A percentile compares a stretch with the other conserved stretches of the same genome.
These are phyloP conservation scores for Mimas tiliae DNA, from an alignment of 2,888 invertebrate genomes.

Conservation along the genomic window DNA sequence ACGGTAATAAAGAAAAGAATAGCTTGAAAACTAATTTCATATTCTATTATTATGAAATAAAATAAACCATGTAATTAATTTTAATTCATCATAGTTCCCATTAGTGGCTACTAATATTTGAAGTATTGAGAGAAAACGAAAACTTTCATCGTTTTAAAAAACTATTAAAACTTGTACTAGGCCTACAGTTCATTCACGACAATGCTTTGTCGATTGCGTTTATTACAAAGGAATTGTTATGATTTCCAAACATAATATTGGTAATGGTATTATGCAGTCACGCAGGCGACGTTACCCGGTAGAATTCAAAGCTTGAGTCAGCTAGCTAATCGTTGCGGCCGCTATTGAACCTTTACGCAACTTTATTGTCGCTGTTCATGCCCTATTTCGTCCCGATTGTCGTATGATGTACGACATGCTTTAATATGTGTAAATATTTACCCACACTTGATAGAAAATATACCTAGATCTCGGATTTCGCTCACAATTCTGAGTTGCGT, in stretches of 20 bases:
- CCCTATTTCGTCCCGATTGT: slow-evolving; percentile 30
- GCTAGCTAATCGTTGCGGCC: slow-evolving; percentile 36
- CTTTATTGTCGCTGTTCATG: slow-evolving; percentile 38
- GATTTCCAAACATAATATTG: slow-evolving; percentile 33
- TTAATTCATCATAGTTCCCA: too few relatives aligned
- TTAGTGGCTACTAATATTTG: too few relatives aligned
- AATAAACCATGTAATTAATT: too few relatives aligned
- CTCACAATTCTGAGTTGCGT: too few relatives aligned
- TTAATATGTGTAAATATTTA: slow-evolving; percentile 10
- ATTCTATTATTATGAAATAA: too few relatives aligned
- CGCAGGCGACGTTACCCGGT: slow-evolving; percentile 30
- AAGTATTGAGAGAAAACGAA: too few relatives aligned
- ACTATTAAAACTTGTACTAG: too few relatives aligned
- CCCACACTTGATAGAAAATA: not conserved
- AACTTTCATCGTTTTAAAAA: too few relatives aligned
- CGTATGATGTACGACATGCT: slow-evolving; percentile 3
- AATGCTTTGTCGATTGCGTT: slow-evolving; percentile 25
- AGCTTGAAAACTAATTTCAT: too few relatives aligned
- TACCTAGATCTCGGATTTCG: too few relatives aligned
- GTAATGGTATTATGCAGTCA: slow-evolving; percentile 33
- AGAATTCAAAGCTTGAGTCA: slow-evolving; percentile 34
- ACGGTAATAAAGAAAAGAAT: too few relatives aligned
- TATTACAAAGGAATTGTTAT: slow-evolving; percentile 32
- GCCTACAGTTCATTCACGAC: slow-evolving; percentile 1
- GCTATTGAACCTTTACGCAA: slow-evolving; percentile 38